phyloP scores from a whole-genome alignment of 2,888 invertebrate genomes.

The Catotricha subobsoleta region DNA sequence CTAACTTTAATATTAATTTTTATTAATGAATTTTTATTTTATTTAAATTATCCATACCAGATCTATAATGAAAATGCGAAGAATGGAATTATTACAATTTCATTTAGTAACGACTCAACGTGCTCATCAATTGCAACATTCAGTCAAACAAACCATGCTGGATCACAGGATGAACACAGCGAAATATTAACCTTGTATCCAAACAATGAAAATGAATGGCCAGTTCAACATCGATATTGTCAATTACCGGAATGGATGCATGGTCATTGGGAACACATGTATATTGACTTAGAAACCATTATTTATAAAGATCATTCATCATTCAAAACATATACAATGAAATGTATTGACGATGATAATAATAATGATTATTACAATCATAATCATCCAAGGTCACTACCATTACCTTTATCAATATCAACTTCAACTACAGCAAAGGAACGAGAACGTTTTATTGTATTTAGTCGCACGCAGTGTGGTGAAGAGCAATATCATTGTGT shows the following conservation, averaged over 20 bases:
- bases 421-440: too few relatives aligned
- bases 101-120: conserved; percentile 44
- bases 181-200: conserved; percentile 36
- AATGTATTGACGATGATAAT: conserved; percentile 21
- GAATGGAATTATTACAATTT: conserved; percentile 36
- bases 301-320: conserved; percentile 33
- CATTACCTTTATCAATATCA: conserved; percentile 12
- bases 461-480: conserved; percentile 33
- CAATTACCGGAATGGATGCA: conserved; percentile 44
- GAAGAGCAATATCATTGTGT: conserved; percentile 14
- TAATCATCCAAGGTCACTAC: background rate
- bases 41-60: background rate
- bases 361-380: background rate
- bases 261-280: conserved; percentile 41
- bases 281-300: conserved; percentile 30
- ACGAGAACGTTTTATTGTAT: conserved; percentile 31
- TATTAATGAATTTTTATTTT: background rate
- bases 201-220: conserved; percentile 24
- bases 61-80: conserved; percentile 6
- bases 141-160: conserved; percentile 28
- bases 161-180: conserved; percentile 29
- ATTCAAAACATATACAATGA: conserved; percentile 34
- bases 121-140: conserved; percentile 21
- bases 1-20: background rate
- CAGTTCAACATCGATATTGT: conserved; percentile 15